phyloP scores from a whole-genome alignment of 2,888 invertebrate species.

The Drosophila phalerata region DNA sequence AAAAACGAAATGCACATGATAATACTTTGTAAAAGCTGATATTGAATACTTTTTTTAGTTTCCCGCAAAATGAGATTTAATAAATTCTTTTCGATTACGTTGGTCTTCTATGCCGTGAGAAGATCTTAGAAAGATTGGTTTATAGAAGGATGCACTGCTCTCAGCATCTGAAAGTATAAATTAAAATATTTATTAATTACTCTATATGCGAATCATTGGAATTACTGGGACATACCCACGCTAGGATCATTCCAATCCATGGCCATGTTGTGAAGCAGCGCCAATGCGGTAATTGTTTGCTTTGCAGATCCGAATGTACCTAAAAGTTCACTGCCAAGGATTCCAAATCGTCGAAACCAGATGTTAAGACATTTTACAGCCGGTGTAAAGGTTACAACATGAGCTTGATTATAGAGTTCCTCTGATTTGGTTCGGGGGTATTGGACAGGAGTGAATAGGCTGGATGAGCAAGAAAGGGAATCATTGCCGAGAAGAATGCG shows the following conservation, averaged over 20 bases:
- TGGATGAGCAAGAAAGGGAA: conserved; percentile 66
- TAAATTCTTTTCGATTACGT: conserved; percentile 70
- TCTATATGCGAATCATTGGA: neutral
- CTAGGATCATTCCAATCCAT: conserved; percentile 80
- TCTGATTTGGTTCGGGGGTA: conserved; percentile 64
- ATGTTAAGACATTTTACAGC: conserved; percentile 69
- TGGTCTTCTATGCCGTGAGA: conserved; percentile 51
- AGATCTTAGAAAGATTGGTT: conserved; percentile 40
- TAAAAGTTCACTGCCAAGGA: conserved; percentile 65
- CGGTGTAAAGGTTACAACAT: conserved; percentile 69
- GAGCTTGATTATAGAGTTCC: conserved; percentile 75
- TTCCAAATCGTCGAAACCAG: conserved; percentile 72
- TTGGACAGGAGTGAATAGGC: conserved; percentile 75
- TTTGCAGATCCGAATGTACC: conserved; percentile 70
- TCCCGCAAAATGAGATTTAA: conserved; percentile 66
- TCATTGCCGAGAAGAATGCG: conserved; percentile 76
- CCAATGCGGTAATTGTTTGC: conserved; percentile 77
- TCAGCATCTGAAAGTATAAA: conserved; percentile 46
- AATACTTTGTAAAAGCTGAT: neutral
- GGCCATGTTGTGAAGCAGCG: conserved; percentile 81
- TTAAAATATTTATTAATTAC: neutral
- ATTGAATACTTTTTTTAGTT: conserved; percentile 15
- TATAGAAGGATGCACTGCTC: conserved; percentile 43
- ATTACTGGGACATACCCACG: conserved; percentile 53
- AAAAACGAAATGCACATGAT: neutral